phyloP scores from a whole-genome alignment of 1,140 invertebrate species.

The Macrosteles quadrilineatus region DNA sequence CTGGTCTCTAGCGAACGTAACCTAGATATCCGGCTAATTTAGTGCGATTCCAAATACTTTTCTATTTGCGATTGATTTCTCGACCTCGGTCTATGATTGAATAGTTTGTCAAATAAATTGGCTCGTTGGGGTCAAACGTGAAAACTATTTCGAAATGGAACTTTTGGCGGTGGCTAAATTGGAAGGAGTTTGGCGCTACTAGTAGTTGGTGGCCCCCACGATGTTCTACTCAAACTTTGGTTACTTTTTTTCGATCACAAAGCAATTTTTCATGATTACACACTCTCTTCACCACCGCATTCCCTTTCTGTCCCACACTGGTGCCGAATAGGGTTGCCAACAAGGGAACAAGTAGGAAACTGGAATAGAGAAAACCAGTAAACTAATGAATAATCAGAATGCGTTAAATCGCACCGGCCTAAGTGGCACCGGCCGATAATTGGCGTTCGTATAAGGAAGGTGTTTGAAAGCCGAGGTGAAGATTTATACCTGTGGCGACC shows the following conservation, averaged over 20 bases:
- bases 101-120: not conserved
- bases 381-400: constrained; percentile 9
- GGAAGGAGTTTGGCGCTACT: too few species aligned
- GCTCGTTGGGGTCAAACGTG: not conserved
- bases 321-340: too few species aligned
- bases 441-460: constrained; percentile 8
- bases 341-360: too few species aligned
- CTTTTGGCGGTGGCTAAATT: too few species aligned
- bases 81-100: not conserved
- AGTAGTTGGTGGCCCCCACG: too few species aligned
- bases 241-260: too few species aligned
- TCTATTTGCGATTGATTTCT: not conserved
- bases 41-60: not conserved
- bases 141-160: too few species aligned
- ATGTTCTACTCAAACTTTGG: too few species aligned
- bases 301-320: too few species aligned
- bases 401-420: not conserved
- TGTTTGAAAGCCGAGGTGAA: constrained; percentile 8
- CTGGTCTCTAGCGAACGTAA: not conserved
- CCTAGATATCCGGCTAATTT: not conserved
- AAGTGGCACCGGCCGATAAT: not conserved
- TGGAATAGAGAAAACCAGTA: too few species aligned
- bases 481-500: constrained; percentile 6
- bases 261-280: too few species aligned
- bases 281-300: too few species aligned